Base-by-base conservation (phyloP, 2,797 vertebrate genomes). In the Mormyrops boulengeri region DNA sequence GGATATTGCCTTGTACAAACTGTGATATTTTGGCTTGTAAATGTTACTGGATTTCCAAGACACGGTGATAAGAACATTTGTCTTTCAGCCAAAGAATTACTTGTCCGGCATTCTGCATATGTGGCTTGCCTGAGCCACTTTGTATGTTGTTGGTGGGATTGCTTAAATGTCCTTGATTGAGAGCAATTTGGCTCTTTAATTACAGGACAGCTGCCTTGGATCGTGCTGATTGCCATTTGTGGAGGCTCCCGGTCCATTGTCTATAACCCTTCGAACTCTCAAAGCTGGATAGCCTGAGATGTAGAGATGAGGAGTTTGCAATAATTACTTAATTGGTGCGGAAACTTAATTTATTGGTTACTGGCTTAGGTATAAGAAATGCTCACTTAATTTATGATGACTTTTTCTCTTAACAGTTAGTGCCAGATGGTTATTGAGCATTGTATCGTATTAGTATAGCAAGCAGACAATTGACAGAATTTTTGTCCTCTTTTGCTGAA, bases 151-250 rank as follows among this genome's bases (percentile, higher is more conserved):
- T 88, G 66, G 89, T 77, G 49, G 41, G 60, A 87, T 66, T 66
- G 84, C 93, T 95, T 96, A 95, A 96, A 95, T 95, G 95, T 93
- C 94, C 94, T 95, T 95, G 95, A 96, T 96, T 96, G 95, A 95
- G 95, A 95, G 94, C 95, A 96, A 96, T 96, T 95, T 95, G 94
- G 95, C 94, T 95, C 95, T 95, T 96, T 96, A 96, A 96, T 96
- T 96, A 95, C 95, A 91, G 93, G 95, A 95, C 95, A 96, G 95
- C 95, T 96, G 95, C 95, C 94, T 94, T 94, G 94, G 93, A 95
- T 93, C 91, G 92, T 94, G 93, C 94, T 96, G 95, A 95, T 96
- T 96, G 95, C 95, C 93, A 95, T 95, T 96, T 90, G 95, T 95
- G 95, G 94, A 94, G 93, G 92, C 94, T 94, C 93, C 94, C 94